Evolutionary conservation across 2,888 invertebrate genomes (phyloP).

Genomic region (Caenorhabditis angaria): DNA sequence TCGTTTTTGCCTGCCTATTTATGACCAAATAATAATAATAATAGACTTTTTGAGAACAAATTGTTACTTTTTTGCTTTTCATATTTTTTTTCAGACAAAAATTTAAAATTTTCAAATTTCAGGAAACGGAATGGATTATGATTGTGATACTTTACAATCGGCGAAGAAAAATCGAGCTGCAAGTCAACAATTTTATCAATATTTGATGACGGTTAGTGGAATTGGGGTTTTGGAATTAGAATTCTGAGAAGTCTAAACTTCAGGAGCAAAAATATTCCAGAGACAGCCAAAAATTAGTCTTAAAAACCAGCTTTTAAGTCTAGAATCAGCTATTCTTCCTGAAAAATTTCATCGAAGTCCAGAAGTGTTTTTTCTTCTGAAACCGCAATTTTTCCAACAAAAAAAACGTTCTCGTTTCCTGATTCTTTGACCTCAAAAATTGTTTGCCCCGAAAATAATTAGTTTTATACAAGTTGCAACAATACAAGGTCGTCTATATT

Average conservation of each 20-base stretch:
- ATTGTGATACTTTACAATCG: slow-evolving; percentile 55
- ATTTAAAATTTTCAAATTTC: not conserved
- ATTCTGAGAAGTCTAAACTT: not conserved
- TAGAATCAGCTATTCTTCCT: too few relatives aligned
- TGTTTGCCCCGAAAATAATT: slow-evolving; percentile 5
- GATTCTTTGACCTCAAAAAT: slow-evolving; percentile 7
- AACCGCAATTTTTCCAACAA: too few relatives aligned
- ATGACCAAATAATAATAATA: not conserved
- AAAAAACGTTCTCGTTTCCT: too few relatives aligned
- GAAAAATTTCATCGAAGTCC: too few relatives aligned
- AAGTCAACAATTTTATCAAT: slow-evolving; percentile 56
- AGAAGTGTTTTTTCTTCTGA: too few relatives aligned
- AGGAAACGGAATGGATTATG: slow-evolving; percentile 50
- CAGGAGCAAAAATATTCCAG: not conserved
- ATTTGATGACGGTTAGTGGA: slow-evolving; percentile 40
- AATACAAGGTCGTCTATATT: not conserved
- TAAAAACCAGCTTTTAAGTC: too few relatives aligned
- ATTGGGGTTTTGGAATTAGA: not conserved
- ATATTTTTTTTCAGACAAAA: not conserved
- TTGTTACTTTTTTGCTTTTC: not conserved
- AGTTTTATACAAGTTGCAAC: slow-evolving; percentile 5
- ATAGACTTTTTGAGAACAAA: not conserved
- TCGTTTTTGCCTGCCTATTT: too few relatives aligned
- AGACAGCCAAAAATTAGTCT: not conserved
- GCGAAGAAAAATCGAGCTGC: slow-evolving; percentile 57